A percentile compares a stretch with the other conserved stretches of the same genome.
Conservation (phyloP, 2,888 invertebrate species). For the Thera obeliscata region DNA sequence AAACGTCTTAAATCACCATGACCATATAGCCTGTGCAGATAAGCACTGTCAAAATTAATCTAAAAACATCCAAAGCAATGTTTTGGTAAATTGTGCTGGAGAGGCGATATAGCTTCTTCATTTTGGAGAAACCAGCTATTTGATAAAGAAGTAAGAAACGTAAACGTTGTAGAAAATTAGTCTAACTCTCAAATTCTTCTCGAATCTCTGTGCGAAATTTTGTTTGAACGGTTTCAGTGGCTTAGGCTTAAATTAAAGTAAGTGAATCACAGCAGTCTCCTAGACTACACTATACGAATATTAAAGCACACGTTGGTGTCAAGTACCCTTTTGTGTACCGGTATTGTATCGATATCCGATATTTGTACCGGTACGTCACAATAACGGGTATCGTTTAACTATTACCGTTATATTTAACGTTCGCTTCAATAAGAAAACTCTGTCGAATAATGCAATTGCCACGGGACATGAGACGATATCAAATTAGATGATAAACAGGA, state of each 20-base stretch:
- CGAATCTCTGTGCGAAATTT: too few species aligned
- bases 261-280: background rate
- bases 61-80: too few species aligned
- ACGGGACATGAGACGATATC: constrained; percentile 41
- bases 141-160: too few species aligned
- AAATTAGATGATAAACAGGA: constrained; percentile 24
- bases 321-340: constrained; percentile 29
- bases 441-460: constrained; percentile 39
- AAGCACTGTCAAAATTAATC: too few species aligned
- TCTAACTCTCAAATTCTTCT: too few species aligned
- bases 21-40: too few species aligned
- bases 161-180: too few species aligned
- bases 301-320: constrained; percentile 28
- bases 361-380: constrained; percentile 49
- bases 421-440: constrained; percentile 50
- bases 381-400: constrained; percentile 55
- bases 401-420: constrained; percentile 58
- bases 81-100: too few species aligned
- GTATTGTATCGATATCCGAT: constrained; percentile 39
- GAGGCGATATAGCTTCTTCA: too few species aligned
- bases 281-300: constrained; percentile 15
- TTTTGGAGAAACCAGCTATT: too few species aligned
- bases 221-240: too few species aligned
- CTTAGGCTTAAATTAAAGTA: background rate
- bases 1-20: too few species aligned